These are phyloP conservation scores for Ethmia dodecea DNA, from an alignment of 2,888 invertebrate species.

Conservation along the genomic window DNA sequence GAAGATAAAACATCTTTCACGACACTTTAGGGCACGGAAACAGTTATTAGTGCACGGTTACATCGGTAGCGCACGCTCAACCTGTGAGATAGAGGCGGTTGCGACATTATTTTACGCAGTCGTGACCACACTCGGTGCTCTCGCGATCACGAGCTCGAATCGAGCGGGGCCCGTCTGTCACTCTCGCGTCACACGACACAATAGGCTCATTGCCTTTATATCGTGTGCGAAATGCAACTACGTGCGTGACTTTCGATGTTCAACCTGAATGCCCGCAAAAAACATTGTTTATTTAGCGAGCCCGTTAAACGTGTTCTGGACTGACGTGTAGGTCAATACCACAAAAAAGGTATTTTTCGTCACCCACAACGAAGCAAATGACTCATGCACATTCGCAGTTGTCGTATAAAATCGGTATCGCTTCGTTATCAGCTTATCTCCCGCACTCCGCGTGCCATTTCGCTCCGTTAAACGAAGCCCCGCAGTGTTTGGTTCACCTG, in stretches of 20 bases:
- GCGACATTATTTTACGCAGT: constrained; percentile 60
- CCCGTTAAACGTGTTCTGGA: constrained; percentile 1
- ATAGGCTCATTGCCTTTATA: constrained; percentile 40
- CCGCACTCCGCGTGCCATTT: constrained; percentile 59
- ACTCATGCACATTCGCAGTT: constrained; percentile 39
- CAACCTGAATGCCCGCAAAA: constrained; percentile 16
- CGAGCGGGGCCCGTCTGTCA: constrained; percentile 39
- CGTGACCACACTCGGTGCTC: constrained; percentile 57
- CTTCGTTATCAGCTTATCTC: constrained; percentile 71
- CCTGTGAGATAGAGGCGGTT: constrained; percentile 41
- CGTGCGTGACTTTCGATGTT: constrained; percentile 41
- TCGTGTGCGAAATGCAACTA: constrained; percentile 41
- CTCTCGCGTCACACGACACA: constrained; percentile 39
- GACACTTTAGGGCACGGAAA: too few relatives aligned
- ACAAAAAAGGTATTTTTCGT: constrained; percentile 5
- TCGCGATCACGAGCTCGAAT: constrained; percentile 48
- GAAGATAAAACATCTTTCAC: too few relatives aligned
- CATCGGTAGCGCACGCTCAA: constrained; percentile 31
- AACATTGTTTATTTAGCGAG: background rate
- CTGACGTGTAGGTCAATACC: constrained; percentile 9
- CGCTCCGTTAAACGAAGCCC: constrained; percentile 47
- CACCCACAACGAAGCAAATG: constrained; percentile 13
- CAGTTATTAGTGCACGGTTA: constrained; percentile 18
- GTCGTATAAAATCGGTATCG: constrained; percentile 55
- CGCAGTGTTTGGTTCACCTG: constrained; percentile 49